These are phyloP conservation scores for Echeneis naucrates DNA, from an alignment of 2,797 vertebrate species.

Conservation along the genomic window DNA sequence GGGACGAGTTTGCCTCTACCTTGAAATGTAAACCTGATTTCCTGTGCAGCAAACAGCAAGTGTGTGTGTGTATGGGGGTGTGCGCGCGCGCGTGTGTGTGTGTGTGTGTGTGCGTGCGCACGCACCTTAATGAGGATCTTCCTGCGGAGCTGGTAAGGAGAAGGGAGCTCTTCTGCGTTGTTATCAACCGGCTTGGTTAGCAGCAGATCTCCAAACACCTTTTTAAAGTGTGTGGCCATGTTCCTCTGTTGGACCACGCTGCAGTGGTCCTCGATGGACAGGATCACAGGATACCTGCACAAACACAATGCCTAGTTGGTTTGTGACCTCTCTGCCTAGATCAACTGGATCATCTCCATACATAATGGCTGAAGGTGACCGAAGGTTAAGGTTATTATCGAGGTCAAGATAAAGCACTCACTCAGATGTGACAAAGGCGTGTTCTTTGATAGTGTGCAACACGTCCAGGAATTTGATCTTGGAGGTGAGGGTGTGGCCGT, in stretches of 20 bases:
- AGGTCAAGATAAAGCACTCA: conserved; percentile 64
- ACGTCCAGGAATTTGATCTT: conserved; percentile 98
- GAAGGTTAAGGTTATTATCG: too few species aligned
- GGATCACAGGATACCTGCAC: conserved; percentile 91
- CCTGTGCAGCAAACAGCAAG: too few species aligned
- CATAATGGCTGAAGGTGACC: too few species aligned
- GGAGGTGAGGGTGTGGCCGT: conserved; percentile 96
- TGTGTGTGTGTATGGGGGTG: neutral
- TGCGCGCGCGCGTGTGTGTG: neutral
- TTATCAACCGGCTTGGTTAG: conserved; percentile 95
- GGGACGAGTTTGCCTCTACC: too few species aligned
- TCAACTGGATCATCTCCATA: too few species aligned
- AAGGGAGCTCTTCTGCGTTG: conserved; percentile 92
- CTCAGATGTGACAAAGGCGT: conserved; percentile 96
- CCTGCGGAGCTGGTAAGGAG: conserved; percentile 94
- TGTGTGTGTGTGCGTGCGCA: neutral
- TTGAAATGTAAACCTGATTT: too few species aligned
- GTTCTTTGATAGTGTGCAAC: conserved; percentile 95
- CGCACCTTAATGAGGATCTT: conserved; percentile 97
- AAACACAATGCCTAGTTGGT: neutral
- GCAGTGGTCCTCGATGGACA: conserved; percentile 98
- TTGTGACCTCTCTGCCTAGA: too few species aligned
- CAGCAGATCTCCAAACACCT: conserved; percentile 95
- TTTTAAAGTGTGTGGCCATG: conserved; percentile 95
- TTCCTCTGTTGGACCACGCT: conserved; percentile 98